Base-by-base conservation (phyloP, 2,797 vertebrate genomes). In the Rhadinocentrus ornatus region DNA sequence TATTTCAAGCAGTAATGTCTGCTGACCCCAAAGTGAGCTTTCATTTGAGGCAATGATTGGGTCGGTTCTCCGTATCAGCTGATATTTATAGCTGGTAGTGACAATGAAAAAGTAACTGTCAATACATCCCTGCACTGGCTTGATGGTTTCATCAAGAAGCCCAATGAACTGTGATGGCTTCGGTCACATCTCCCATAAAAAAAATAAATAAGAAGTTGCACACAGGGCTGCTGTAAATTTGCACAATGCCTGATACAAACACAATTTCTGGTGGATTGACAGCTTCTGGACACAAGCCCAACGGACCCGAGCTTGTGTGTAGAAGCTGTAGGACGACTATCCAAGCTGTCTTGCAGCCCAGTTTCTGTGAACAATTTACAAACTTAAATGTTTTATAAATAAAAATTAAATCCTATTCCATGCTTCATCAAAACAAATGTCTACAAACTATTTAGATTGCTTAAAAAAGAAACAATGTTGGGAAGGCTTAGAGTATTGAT, bases 121-220 rank as follows among this genome's bases (percentile, higher is more conserved):
- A 61, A 61, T 0, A n/a, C 41, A 66, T 6, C 41, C 9, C n/a
- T 54, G n/a, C 44, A 13, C 32, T 53, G 39, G 46, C 26, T 77
- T 67, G n/a, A 75, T 52, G 15, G 73, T 62, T 77, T 75, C 56
- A 75, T 79, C 77, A 78, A 65, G 44, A 71, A 41, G 54, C 18
- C 22, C 59, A 62, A 35, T 56, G 73, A 81, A 27, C 56, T 75
- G 76, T 60, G 58, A 67, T 39, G 44, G 46, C 61, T 62, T 29
- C 29, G 62, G 53, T 1, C 35, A 78, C 39, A 31, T 66, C 56
- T 37, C 24, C 27, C 31, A 48, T 63, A 44, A 72, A 31, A 55
- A 31, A 13, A 46, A 54, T 71, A 52, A n/a, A n/a, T 2, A 35
- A 9, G 4, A 41, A 58, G 39, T 20, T 44, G 24, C 57, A 57